Evolutionary conservation across 1,140 invertebrate species (phyloP).

Genomic region (Heliothis virescens): DNA sequence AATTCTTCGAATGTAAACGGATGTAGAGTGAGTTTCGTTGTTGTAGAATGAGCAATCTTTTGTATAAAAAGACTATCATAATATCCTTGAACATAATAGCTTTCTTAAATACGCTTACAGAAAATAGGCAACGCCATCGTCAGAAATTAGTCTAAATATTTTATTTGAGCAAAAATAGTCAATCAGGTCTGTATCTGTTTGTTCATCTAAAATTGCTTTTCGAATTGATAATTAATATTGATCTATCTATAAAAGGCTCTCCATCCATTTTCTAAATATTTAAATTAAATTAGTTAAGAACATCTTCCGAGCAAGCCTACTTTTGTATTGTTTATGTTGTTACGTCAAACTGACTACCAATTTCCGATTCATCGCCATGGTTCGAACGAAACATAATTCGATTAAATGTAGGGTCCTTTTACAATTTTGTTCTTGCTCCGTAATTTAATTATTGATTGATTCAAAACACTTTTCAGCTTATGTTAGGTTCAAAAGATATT

Average conservation of each 20-base stretch:
- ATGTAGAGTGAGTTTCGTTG: too few relatives aligned
- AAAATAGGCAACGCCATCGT: too few relatives aligned
- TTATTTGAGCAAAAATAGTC: too few relatives aligned
- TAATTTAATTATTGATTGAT: not conserved
- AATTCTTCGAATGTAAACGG: too few relatives aligned
- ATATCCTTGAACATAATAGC: too few relatives aligned
- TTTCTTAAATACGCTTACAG: too few relatives aligned
- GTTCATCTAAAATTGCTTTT: not conserved
- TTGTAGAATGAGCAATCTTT: too few relatives aligned
- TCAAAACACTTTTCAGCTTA: not conserved
- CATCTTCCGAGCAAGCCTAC: not conserved
- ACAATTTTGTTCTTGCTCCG: not conserved
- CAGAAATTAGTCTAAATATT: too few relatives aligned
- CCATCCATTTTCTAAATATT: not conserved
- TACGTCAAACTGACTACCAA: not conserved
- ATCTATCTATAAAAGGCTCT: too few relatives aligned
- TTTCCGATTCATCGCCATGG: not conserved
- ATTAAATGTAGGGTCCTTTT: not conserved
- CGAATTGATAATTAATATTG: not conserved
- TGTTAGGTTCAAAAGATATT: too few relatives aligned
- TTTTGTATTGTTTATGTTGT: constrained; percentile 14
- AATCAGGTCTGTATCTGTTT: too few relatives aligned
- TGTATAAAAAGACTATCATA: too few relatives aligned
- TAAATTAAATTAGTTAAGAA: constrained; percentile 3
- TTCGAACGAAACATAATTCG: not conserved